Evolutionary conservation across 2,888 invertebrate genomes (phyloP).

Genomic region (Meiosimyza platycephala): DNA sequence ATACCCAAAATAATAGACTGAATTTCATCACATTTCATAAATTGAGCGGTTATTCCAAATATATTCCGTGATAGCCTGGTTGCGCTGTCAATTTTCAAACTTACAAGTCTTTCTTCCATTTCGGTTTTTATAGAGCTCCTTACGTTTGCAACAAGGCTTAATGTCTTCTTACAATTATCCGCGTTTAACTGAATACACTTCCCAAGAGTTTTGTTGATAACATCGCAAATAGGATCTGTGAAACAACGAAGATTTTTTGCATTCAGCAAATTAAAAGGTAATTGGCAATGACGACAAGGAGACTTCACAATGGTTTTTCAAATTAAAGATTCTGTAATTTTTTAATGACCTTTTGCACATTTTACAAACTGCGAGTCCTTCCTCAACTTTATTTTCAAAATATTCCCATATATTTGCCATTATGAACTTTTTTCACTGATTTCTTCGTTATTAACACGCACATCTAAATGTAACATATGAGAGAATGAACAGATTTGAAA

Average conservation of each 20-base stretch:
- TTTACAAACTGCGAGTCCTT: background rate
- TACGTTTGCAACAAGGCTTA: background rate
- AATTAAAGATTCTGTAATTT: slow-evolving; percentile 5
- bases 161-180: background rate
- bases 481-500: too few species aligned
- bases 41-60: slow-evolving; percentile 18
- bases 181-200: too few species aligned
- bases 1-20: slow-evolving; percentile 39
- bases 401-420: too few species aligned
- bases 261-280: slow-evolving; percentile 40
- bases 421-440: too few species aligned
- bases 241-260: slow-evolving; percentile 38
- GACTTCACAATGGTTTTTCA: background rate
- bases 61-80: slow-evolving; percentile 32
- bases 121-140: too few species aligned
- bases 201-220: too few species aligned
- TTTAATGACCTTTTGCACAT: slow-evolving; percentile 7
- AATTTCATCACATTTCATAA: slow-evolving; percentile 33
- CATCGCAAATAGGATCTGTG: slow-evolving; percentile 37
- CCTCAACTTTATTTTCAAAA: too few species aligned
- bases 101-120: too few species aligned
- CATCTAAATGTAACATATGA: too few species aligned
- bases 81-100: slow-evolving; percentile 18
- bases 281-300: too few species aligned
- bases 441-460: too few species aligned